phyloP scores from a whole-genome alignment of 2,113 vertebrate genomes.

The Colaptes auratus region DNA sequence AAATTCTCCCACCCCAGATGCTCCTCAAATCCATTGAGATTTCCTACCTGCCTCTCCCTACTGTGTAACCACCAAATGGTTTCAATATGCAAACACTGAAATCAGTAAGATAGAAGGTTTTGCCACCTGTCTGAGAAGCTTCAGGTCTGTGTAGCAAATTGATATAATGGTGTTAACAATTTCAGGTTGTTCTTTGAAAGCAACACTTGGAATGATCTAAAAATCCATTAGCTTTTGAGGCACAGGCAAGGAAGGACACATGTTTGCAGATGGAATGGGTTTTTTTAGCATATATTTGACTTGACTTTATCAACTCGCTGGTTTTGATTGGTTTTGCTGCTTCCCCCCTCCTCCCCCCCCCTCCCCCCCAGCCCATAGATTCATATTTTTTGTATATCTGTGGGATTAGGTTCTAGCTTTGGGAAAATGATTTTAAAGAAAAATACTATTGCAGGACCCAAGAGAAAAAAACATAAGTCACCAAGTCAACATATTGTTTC shows the following conservation, averaged over 20 bases:
- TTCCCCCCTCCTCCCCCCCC: no score
- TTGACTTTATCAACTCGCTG: not conserved
- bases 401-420: not conserved
- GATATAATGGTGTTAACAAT: not conserved
- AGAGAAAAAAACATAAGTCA: not conserved
- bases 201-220: not conserved
- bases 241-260: fast-evolving
- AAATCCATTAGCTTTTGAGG: not conserved
- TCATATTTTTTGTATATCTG: not conserved
- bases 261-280: not conserved
- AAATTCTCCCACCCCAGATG: not conserved
- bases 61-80: not conserved
- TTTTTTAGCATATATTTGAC: not conserved
- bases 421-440: not conserved
- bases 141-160: not conserved
- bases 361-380: not conserved
- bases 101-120: not conserved
- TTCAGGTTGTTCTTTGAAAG: not conserved
- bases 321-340: not conserved
- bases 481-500: not conserved
- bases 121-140: not conserved
- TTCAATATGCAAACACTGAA: not conserved
- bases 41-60: fast-evolving
- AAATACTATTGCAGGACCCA: not conserved
- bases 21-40: not conserved